Evolutionary conservation across 2,888 invertebrate species (phyloP), one percentile per base, ranked within the genome.

Genomic region (Hypsopygia costalis): DNA sequence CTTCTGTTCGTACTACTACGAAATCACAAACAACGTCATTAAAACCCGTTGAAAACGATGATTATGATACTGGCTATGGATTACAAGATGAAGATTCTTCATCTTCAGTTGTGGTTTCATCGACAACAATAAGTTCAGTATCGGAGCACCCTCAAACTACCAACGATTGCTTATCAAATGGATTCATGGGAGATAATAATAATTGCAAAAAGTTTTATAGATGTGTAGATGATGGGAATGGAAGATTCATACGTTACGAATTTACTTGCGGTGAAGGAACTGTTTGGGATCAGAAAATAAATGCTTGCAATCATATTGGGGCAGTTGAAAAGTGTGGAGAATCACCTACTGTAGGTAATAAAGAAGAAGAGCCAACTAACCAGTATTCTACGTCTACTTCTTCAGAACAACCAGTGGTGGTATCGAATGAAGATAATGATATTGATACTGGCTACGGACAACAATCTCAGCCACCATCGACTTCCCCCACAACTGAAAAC

Each of bases 201-300:
- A 87, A 93, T 55, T 94, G 94, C 52, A 89, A 80, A 43, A 93
- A 91, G 58, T 94, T 94, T 73, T 93, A 92, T 52, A 85, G 93
- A 48, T 94, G 94, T 59, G 92, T 93, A 0, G 74, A 78, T 43
- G 78, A 81, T 45, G 86, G 86, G 8, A 67, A 61, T 44, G 76
- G 80, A 40, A 69, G 74, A 10, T 89, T 65, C 47, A 87, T 66
- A 3, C 88, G 81, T 54, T 90, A 90, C 49, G 89, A 91, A 49
- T 92, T 91, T 62, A 65, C 77, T 6, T 92, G 92, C 57, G 90
- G 91, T 3, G 80, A 82, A 46, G 91, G 91, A 27, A 92, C 92
- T 1, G 90, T 90, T 11, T 92, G 92, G 91, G 92, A 92, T 69
- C 63, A 81, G 41, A 69, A 69, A 39, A 68, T 89, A 11, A 81